A percentile compares a stretch with the other conserved stretches of the same genome.
Evolutionary conservation across 2,888 invertebrate genomes (phyloP).

Genomic region (Drosophila parthenogenetica): DNA sequence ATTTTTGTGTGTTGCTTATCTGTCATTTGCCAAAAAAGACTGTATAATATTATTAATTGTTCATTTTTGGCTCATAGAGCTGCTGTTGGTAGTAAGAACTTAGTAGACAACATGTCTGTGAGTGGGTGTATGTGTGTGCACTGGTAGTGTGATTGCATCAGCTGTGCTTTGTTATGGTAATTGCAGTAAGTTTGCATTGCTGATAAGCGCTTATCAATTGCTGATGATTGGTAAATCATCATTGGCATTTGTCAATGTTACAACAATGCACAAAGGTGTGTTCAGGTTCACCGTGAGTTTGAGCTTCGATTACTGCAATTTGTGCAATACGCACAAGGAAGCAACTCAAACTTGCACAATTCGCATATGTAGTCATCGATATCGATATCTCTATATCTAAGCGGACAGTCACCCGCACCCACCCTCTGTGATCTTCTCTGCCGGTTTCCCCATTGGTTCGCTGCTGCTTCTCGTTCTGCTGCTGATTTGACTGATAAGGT

Average conservation of each 20-base stretch:
- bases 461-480: conserved; percentile 15
- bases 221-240: conserved; percentile 33
- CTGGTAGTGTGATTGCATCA: conserved; percentile 30
- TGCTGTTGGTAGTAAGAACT: conserved; percentile 6
- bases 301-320: not conserved
- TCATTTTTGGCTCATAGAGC: not conserved
- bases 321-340: conserved; percentile 47
- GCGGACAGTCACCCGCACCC: not conserved
- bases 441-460: too few relatives aligned
- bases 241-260: conserved; percentile 17
- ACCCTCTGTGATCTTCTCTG: not conserved
- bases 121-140: not conserved
- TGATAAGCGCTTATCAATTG: conserved; percentile 38
- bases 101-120: conserved; percentile 4
- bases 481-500: conserved; percentile 66
- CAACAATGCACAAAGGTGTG: conserved; percentile 45
- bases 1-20: conserved; percentile 57
- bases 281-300: conserved; percentile 6
- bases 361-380: conserved; percentile 50
- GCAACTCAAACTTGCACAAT: conserved; percentile 40
- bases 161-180: conserved; percentile 32
- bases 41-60: conserved; percentile 17
- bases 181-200: not conserved
- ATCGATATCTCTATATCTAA: conserved; percentile 40
- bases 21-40: conserved; percentile 61